These are phyloP conservation scores for Adoxophyes honmai DNA, from an alignment of 1,140 invertebrate species.

Conservation along the genomic window DNA sequence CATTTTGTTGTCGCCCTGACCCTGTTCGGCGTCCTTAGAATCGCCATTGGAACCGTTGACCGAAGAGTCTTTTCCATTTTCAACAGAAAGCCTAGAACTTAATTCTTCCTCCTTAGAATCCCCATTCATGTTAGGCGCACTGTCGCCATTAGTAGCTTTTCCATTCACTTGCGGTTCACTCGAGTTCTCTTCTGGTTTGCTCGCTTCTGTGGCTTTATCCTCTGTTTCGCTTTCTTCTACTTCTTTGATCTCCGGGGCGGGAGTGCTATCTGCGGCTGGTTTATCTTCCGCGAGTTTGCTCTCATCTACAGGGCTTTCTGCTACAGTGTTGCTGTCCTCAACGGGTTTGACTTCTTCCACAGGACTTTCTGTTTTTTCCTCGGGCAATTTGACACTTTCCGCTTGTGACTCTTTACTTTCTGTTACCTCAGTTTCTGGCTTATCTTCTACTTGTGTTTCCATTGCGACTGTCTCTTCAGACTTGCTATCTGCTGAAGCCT, in stretches of 20 bases:
- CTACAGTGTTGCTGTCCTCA: not conserved
- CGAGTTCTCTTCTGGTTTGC: not conserved
- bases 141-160: conserved; percentile 44
- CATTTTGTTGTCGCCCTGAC: conserved; percentile 38
- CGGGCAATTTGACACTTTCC: conserved; percentile 20
- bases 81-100: conserved; percentile 52
- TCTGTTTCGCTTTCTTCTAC: not conserved
- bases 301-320: not conserved
- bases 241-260: not conserved
- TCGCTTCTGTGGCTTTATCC: not conserved
- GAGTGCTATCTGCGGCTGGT: not conserved
- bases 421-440: conserved; percentile 16
- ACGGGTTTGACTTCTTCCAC: not conserved
- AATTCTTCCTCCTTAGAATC: conserved; percentile 53
- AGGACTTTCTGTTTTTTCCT: conserved; percentile 18
- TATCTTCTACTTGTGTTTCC: conserved; percentile 14
- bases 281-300: not conserved
- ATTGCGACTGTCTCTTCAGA: not conserved
- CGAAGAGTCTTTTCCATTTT: conserved; percentile 42
- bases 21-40: conserved; percentile 30
- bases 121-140: conserved; percentile 46
- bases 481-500: not conserved
- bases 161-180: conserved; percentile 44
- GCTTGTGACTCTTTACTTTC: conserved; percentile 21
- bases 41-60: conserved; percentile 55